A percentile compares a stretch with the other conserved stretches of the same genome.
phyloP scores from a whole-genome alignment of 2,797 vertebrate species.

The Falco concolor region DNA sequence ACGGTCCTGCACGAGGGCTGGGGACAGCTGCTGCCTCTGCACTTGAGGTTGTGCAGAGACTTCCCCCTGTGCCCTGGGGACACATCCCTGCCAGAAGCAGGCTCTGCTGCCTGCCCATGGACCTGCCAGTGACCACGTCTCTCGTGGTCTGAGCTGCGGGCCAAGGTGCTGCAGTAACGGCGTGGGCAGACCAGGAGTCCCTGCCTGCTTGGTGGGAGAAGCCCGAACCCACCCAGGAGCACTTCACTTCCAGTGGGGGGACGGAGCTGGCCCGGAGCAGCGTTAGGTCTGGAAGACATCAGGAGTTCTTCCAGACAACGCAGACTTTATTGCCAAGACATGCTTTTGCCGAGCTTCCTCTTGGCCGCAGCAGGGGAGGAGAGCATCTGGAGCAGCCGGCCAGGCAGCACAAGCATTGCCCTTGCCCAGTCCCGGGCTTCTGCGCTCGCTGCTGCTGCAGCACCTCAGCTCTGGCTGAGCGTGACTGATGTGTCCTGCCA shows the following conservation, averaged over 20 bases:
- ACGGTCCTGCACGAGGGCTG: fast-evolving
- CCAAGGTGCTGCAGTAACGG: neutral
- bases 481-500: neutral
- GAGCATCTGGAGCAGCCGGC: neutral
- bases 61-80: neutral
- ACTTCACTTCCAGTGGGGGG: neutral
- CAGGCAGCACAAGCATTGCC: neutral
- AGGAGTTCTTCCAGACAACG: neutral
- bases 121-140: neutral
- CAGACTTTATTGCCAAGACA: neutral
- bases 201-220: neutral
- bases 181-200: neutral
- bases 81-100: neutral
- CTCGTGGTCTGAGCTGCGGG: fast-evolving
- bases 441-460: neutral
- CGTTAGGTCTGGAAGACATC: neutral
- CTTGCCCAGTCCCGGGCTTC: neutral
- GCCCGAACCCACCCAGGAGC: neutral
- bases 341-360: neutral
- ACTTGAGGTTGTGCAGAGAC: neutral
- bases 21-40: neutral
- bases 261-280: neutral
- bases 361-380: neutral
- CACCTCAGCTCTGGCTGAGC: neutral
- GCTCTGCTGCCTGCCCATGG: neutral